A percentile compares a stretch with the other conserved stretches of the same genome.
Evolutionary conservation across 2,113 vertebrate species (phyloP).

Genomic region (Sterrhoptilus dennistouni): DNA sequence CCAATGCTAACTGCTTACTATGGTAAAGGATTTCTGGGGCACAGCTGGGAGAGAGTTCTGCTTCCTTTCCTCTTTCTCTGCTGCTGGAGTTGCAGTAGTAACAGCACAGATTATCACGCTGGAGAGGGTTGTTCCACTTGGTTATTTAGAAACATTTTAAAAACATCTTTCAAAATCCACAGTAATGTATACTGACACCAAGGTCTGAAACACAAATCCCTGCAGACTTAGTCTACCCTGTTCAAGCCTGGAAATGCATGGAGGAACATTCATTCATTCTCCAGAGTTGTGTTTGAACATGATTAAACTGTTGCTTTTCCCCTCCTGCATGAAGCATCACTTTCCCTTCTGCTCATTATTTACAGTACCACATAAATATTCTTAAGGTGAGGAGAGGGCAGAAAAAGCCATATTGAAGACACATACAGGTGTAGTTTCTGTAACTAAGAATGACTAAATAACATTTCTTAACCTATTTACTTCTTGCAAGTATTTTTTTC

Average conservation of each 20-base stretch:
- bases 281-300: slow-evolving; percentile 13
- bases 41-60: background rate
- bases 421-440: slow-evolving; percentile 6
- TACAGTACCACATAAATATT: slow-evolving; percentile 65
- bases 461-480: slow-evolving; percentile 11
- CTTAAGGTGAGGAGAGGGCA: slow-evolving; percentile 63
- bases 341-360: slow-evolving; percentile 66
- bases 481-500: background rate
- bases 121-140: slow-evolving; percentile 13
- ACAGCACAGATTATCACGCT: background rate
- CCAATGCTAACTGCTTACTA: background rate
- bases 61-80: background rate
- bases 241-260: background rate
- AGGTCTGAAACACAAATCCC: slow-evolving; percentile 30
- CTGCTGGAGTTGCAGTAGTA: background rate
- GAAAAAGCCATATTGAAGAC: slow-evolving; percentile 29
- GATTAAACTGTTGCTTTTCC: slow-evolving; percentile 29
- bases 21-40: background rate
- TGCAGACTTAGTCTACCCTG: background rate
- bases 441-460: slow-evolving; percentile 9
- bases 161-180: slow-evolving; percentile 29
- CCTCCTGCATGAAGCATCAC: background rate
- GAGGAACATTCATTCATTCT: slow-evolving; percentile 6
- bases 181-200: slow-evolving; percentile 20
- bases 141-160: slow-evolving; percentile 46